phyloP scores from a whole-genome alignment of 2,888 invertebrate species.

The Linyphia triangularis region DNA sequence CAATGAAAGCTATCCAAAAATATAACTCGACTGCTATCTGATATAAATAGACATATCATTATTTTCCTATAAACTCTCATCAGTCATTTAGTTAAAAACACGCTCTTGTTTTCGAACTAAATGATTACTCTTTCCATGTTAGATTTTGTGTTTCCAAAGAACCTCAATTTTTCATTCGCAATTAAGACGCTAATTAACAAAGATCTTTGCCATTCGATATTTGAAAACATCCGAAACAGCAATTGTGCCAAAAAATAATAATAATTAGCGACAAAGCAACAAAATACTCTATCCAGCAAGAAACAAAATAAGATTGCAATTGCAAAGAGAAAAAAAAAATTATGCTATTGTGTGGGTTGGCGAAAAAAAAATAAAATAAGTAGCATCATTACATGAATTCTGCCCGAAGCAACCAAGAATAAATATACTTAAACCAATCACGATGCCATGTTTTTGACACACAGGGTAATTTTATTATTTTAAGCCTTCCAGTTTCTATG shows the following conservation, averaged over 20 bases:
- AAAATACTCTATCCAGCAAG: slow-evolving; percentile 18
- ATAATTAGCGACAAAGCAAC: slow-evolving; percentile 26
- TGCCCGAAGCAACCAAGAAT: slow-evolving; percentile 15
- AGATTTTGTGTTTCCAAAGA: background rate
- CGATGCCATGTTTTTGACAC: slow-evolving; percentile 40
- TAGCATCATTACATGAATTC: slow-evolving; percentile 53
- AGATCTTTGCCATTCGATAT: slow-evolving; percentile 29
- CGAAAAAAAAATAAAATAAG: slow-evolving; percentile 3
- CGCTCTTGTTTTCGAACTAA: background rate
- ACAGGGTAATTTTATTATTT: slow-evolving; percentile 70
- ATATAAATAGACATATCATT: background rate
- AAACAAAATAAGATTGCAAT: slow-evolving; percentile 12
- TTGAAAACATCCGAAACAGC: slow-evolving; percentile 9
- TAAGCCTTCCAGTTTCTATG: slow-evolving; percentile 17
- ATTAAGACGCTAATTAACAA: slow-evolving; percentile 48
- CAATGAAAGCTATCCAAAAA: background rate
- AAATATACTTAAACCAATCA: slow-evolving; percentile 47
- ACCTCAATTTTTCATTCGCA: slow-evolving; percentile 16
- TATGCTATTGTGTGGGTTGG: slow-evolving; percentile 2
- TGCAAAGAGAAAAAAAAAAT: slow-evolving; percentile 23
- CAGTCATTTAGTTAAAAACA: background rate
- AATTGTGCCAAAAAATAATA: background rate
- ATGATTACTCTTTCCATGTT: background rate
- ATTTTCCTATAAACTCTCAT: background rate
- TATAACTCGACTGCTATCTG: background rate